Evolutionary conservation across 2,797 vertebrate genomes (phyloP).

Genomic region (Sebastes reedi): DNA sequence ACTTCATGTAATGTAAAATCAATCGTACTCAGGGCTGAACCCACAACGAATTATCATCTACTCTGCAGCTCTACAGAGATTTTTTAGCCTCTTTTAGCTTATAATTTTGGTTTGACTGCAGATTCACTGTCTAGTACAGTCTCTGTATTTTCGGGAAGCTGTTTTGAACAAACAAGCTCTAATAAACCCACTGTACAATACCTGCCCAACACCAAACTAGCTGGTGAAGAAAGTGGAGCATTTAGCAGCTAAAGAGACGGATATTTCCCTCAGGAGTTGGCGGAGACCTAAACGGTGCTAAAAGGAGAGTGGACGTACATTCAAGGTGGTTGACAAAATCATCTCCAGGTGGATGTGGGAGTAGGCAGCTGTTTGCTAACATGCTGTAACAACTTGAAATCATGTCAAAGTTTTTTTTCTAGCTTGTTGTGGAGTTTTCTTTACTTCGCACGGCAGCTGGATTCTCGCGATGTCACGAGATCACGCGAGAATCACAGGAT

Average conservation of each 20-base stretch:
- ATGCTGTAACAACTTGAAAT: no score
- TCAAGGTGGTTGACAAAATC: no score
- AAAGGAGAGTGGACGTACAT: no score
- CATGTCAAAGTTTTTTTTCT: no score
- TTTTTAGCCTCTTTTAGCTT: background rate
- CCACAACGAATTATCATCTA: background rate
- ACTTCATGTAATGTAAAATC: background rate
- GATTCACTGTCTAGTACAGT: background rate
- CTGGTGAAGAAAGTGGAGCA: background rate
- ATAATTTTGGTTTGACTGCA: background rate
- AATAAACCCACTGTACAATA: background rate
- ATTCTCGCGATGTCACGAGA: background rate
- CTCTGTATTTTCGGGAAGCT: background rate
- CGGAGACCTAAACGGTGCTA: accelerated
- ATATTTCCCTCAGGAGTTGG: background rate
- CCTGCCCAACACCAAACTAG: background rate
- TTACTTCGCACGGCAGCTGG: background rate
- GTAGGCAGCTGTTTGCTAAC: no score
- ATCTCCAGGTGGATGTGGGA: no score
- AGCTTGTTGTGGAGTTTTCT: no score
- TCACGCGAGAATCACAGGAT: background rate
- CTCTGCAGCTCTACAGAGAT: background rate
- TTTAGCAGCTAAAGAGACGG: background rate
- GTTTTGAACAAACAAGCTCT: background rate
- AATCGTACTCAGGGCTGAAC: background rate